phyloP scores from a whole-genome alignment of 2,888 invertebrate species.

The Camptogramma bilineatum region DNA sequence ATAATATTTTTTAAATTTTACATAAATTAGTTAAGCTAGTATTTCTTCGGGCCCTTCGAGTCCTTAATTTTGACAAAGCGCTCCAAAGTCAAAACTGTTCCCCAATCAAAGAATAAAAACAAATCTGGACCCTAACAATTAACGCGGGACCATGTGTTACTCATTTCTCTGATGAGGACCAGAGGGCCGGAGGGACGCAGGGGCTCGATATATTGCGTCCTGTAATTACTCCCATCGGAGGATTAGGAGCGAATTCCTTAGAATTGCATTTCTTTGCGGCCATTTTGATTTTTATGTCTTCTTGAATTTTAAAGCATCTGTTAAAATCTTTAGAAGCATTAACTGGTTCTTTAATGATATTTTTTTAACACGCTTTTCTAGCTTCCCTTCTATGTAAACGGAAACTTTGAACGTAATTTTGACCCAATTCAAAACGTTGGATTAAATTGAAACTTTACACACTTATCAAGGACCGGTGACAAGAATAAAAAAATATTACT shows the following conservation, averaged over 20 bases:
- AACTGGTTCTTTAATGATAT: too few relatives aligned
- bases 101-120: conserved; percentile 74
- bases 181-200: conserved; percentile 52
- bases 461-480: too few relatives aligned
- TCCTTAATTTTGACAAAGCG: conserved; percentile 13
- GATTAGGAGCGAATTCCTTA: conserved; percentile 75
- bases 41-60: not conserved
- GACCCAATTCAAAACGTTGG: too few relatives aligned
- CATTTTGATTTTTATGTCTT: not conserved
- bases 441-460: too few relatives aligned
- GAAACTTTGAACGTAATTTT: too few relatives aligned
- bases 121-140: conserved; percentile 65
- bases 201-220: conserved; percentile 73
- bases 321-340: not conserved
- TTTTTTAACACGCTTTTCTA: too few relatives aligned
- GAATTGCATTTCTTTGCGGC: conserved; percentile 70
- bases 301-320: not conserved
- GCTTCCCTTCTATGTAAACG: too few relatives aligned
- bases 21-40: too few relatives aligned
- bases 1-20: not conserved
- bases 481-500: too few relatives aligned
- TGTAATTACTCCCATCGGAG: conserved; percentile 77
- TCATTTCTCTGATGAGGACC: conserved; percentile 71
- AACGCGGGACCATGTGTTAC: conserved; percentile 80
- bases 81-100: conserved; percentile 38